Percentiles rank a stretch among this genome's conserved stretches.
phyloP scores from a whole-genome alignment of 2,113 vertebrate species.

The Sphaerodactylus townsendi region DNA sequence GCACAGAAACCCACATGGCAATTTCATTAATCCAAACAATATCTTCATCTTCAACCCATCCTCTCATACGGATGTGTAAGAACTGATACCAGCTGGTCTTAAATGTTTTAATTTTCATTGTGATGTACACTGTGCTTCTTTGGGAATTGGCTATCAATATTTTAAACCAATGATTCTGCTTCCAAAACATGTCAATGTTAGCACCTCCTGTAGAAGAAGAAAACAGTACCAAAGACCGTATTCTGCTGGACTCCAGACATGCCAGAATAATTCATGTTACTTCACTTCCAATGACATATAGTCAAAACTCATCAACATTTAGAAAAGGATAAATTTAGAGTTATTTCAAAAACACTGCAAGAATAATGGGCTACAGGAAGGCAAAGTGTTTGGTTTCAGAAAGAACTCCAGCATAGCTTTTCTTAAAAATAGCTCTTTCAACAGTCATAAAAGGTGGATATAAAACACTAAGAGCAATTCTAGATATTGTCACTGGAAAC shows the following conservation, averaged over 20 bases:
- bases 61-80: too few species aligned
- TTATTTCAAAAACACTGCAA: background rate
- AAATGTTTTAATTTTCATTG: too few species aligned
- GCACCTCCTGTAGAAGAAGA: background rate
- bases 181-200: slow-evolving; percentile 9
- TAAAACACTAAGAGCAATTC: background rate
- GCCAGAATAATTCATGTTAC: background rate
- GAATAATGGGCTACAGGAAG: background rate
- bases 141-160: too few species aligned
- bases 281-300: background rate
- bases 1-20: too few species aligned
- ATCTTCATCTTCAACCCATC: too few species aligned
- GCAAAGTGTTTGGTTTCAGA: background rate
- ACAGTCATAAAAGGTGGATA: background rate
- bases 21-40: too few species aligned
- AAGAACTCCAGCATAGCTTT: background rate
- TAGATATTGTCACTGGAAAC: background rate
- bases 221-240: background rate
- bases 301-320: background rate
- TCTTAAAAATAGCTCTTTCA: background rate
- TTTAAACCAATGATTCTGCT: background rate
- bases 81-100: too few species aligned
- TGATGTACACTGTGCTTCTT: too few species aligned
- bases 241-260: background rate
- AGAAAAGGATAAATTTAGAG: background rate